Evolutionary conservation across 2,113 vertebrate genomes (phyloP).

Genomic region (Alces alces): DNA sequence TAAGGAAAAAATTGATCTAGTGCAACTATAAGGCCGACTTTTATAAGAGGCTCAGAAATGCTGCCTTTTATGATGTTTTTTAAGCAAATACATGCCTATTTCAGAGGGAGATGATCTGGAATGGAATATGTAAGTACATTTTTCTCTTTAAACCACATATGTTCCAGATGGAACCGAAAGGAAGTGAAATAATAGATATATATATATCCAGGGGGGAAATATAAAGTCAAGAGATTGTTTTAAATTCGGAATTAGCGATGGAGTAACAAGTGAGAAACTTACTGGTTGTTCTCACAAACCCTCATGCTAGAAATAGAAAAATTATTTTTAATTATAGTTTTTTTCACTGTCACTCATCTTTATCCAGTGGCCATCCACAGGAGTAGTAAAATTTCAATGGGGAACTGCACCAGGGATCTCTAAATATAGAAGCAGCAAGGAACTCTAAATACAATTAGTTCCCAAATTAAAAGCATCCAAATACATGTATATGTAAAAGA

Average conservation of each 20-base stretch:
- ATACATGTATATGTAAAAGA: background rate
- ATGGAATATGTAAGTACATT: background rate
- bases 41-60: background rate
- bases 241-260: background rate
- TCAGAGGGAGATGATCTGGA: background rate
- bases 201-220: background rate
- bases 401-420: background rate
- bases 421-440: background rate
- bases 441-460: background rate
- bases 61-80: background rate
- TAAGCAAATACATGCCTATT: background rate
- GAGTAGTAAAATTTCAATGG: background rate
- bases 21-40: background rate
- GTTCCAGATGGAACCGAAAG: background rate
- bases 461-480: background rate
- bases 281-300: background rate
- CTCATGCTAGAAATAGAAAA: background rate
- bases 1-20: background rate
- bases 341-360: background rate
- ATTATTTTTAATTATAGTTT: background rate
- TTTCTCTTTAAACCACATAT: background rate
- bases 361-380: background rate
- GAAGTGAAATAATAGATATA: background rate
- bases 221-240: background rate
- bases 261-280: background rate